Evolutionary conservation across 2,113 vertebrate species (phyloP).

Genomic region (Sapajus apella): DNA sequence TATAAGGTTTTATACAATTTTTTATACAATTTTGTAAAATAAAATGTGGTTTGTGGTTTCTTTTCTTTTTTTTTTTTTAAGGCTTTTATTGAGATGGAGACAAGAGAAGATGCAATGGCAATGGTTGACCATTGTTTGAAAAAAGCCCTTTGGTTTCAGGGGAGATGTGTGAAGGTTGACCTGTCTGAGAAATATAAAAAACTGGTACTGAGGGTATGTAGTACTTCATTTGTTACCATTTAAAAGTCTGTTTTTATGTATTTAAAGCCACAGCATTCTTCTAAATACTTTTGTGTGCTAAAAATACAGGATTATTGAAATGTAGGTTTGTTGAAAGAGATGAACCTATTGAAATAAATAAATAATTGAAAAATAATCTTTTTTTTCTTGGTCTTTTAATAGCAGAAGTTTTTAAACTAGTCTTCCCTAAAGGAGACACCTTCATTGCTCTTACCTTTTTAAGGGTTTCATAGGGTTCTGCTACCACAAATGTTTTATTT

Average conservation of each 20-base stretch:
- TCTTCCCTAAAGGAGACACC: background rate
- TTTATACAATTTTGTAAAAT: background rate
- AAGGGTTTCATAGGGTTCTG: background rate
- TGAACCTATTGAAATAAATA: background rate
- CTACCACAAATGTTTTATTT: background rate
- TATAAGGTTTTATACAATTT: background rate
- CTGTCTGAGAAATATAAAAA: conserved; percentile 96
- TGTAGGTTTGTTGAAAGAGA: background rate
- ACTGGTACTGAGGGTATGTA: conserved; percentile 92
- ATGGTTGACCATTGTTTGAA: conserved; percentile 91
- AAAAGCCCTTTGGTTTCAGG: conserved; percentile 90
- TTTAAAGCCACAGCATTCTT: background rate
- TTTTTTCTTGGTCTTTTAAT: background rate
- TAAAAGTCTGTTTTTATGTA: background rate
- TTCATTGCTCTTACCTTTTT: background rate
- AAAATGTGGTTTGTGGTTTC: background rate
- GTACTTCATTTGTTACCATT: background rate
- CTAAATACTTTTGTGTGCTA: background rate
- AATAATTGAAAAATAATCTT: background rate
- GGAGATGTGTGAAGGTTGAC: conserved; percentile 92
- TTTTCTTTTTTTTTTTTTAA: conserved; percentile 68
- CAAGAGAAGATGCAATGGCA: conserved; percentile 91
- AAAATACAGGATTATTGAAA: background rate
- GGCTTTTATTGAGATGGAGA: conserved; percentile 98
- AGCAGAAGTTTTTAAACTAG: background rate